Conservation (phyloP, 2,797 vertebrate genomes). For the Euphonia xanthogaster region DNA sequence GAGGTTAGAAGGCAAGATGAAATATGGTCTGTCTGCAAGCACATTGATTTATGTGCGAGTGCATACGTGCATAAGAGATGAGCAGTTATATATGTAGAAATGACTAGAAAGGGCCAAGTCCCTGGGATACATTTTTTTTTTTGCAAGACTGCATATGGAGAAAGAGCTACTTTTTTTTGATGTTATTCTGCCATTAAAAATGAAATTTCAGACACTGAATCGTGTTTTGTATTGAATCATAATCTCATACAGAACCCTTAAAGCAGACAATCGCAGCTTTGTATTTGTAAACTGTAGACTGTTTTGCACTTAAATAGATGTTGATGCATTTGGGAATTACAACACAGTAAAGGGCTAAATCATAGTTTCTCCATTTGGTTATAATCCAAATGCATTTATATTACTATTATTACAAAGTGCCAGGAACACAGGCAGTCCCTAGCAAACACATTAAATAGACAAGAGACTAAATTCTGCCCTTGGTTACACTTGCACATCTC, state of each 20-base stretch:
- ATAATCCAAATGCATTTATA: slow-evolving; percentile 49
- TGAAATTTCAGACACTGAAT: slow-evolving; percentile 22
- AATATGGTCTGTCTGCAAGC: slow-evolving; percentile 42
- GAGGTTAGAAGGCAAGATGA: slow-evolving; percentile 53
- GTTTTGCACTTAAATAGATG: slow-evolving; percentile 56
- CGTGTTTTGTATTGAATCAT: slow-evolving; percentile 40
- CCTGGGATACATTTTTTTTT: background rate
- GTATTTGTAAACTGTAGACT: slow-evolving; percentile 33
- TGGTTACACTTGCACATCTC: slow-evolving; percentile 38
- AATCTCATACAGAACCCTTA: slow-evolving; percentile 16
- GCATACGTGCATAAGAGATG: slow-evolving; percentile 27
- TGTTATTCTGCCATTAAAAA: slow-evolving; percentile 57
- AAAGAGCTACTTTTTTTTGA: slow-evolving; percentile 47
- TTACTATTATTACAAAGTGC: slow-evolving; percentile 47
- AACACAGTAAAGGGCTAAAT: slow-evolving; percentile 11
- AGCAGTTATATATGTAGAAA: slow-evolving; percentile 1
- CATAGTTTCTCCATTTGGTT: slow-evolving; percentile 23
- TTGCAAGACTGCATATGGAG: slow-evolving; percentile 15
- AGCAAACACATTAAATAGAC: background rate
- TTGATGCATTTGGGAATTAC: slow-evolving; percentile 51
- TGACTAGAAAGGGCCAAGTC: slow-evolving; percentile 17
- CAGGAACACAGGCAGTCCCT: background rate
- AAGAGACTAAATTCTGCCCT: slow-evolving; percentile 43
- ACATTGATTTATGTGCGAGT: slow-evolving; percentile 35
- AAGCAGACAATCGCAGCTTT: background rate